Evolutionary conservation across 2,113 vertebrate genomes (phyloP).

Genomic region (Acrocephalus arundinaceus): DNA sequence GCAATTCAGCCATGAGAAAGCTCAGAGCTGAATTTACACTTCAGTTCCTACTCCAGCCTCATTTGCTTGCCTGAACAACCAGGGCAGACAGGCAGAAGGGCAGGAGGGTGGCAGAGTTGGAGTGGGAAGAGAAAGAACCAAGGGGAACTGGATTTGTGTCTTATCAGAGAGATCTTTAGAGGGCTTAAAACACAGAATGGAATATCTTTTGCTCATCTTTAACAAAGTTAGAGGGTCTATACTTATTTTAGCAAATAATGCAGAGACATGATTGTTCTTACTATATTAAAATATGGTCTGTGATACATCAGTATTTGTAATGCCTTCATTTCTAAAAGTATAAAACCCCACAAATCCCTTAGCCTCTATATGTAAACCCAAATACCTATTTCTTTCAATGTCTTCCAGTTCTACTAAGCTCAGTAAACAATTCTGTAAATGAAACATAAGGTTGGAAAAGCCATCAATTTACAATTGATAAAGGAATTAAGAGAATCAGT

Average conservation of each 20-base stretch:
- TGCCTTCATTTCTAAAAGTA: neutral
- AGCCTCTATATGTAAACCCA: neutral
- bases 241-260: neutral
- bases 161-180: neutral
- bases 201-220: neutral
- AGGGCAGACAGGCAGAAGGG: neutral
- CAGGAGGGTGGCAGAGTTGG: neutral
- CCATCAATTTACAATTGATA: neutral
- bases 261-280: neutral
- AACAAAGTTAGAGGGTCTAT: neutral
- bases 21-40: slow-evolving; percentile 25
- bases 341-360: neutral
- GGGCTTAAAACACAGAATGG: neutral
- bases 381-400: neutral
- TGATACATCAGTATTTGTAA: neutral
- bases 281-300: neutral
- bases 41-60: neutral
- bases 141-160: neutral
- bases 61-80: neutral
- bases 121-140: neutral
- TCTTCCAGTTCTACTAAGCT: neutral
- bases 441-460: neutral
- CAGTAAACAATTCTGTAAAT: neutral
- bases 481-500: neutral
- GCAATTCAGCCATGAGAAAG: neutral